phyloP scores from a whole-genome alignment of 1,140 invertebrate genomes.

The Drosophila mojavensis region DNA sequence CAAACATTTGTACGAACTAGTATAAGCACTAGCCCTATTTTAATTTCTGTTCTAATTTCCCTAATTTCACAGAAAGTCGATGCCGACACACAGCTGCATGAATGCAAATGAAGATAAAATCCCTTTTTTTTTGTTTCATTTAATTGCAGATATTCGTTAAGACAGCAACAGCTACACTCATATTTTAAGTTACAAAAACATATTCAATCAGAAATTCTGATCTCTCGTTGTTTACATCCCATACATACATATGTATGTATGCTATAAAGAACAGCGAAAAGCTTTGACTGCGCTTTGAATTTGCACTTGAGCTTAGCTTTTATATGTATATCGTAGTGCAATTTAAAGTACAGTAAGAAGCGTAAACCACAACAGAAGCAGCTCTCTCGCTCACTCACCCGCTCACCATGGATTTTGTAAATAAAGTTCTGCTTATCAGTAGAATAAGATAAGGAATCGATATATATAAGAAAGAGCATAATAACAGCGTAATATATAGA shows the following conservation, averaged over 20 bases:
- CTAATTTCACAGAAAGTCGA: no score
- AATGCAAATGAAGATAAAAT: no score
- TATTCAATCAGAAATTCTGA: slow-evolving; percentile 6
- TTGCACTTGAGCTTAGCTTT: slow-evolving; percentile 48
- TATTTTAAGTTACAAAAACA: no score
- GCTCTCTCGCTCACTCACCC: neutral
- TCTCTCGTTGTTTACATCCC: slow-evolving; percentile 1
- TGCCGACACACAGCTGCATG: no score
- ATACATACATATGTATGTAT: no score
- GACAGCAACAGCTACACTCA: no score
- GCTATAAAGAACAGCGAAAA: slow-evolving; percentile 3
- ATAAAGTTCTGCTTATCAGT: slow-evolving; percentile 1
- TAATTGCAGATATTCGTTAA: no score
- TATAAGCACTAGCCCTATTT: no score
- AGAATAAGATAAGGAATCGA: neutral
- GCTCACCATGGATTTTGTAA: neutral
- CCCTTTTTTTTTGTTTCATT: no score
- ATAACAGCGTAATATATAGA: slow-evolving; percentile 45
- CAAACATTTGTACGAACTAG: no score
- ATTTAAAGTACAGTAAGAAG: slow-evolving; percentile 15
- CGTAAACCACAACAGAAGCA: neutral
- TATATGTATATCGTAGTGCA: slow-evolving; percentile 25
- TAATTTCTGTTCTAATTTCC: no score
- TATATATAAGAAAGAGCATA: slow-evolving; percentile 13
- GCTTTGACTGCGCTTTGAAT: slow-evolving; percentile 14